Percentiles rank a stretch among this genome's conserved stretches.
Evolutionary conservation across 2,113 vertebrate genomes (phyloP).

Genomic region (Atherinomorus stipes): DNA sequence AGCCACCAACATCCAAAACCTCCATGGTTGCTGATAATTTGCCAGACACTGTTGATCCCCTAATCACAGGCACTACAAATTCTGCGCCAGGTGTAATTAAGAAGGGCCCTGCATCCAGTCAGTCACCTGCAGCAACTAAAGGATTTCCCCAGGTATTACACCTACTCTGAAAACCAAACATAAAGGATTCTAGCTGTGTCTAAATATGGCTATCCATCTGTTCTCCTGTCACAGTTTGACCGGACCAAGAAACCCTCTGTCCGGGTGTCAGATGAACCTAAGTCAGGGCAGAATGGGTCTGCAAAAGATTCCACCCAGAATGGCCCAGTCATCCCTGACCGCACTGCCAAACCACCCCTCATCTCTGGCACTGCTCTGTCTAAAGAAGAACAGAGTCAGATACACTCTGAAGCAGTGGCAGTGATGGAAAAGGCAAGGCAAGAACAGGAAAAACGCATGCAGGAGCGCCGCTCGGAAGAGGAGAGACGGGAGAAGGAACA

Average conservation of each 20-base stretch:
- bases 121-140: conserved; percentile 78
- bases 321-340: conserved; percentile 85
- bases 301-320: conserved; percentile 78
- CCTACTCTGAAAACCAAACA: neutral
- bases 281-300: conserved; percentile 73
- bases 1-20: conserved; percentile 69
- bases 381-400: conserved; percentile 86
- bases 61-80: conserved; percentile 45
- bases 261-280: conserved; percentile 73
- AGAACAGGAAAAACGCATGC: conserved; percentile 85
- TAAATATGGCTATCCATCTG: neutral
- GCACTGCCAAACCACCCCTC: conserved; percentile 86
- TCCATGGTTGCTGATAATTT: conserved; percentile 44
- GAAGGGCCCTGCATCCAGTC: conserved; percentile 50
- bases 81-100: conserved; percentile 63
- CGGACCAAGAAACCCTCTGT: conserved; percentile 91
- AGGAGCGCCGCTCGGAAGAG: conserved; percentile 70
- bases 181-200: neutral
- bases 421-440: conserved; percentile 84
- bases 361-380: conserved; percentile 68
- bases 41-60: conserved; percentile 65
- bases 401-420: conserved; percentile 83
- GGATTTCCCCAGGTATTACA: conserved; percentile 88
- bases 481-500: conserved; percentile 76
- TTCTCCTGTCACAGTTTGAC: conserved; percentile 86